Evolutionary conservation across 1,140 invertebrate genomes (phyloP).

Genomic region (Drosophila kohkoa): DNA sequence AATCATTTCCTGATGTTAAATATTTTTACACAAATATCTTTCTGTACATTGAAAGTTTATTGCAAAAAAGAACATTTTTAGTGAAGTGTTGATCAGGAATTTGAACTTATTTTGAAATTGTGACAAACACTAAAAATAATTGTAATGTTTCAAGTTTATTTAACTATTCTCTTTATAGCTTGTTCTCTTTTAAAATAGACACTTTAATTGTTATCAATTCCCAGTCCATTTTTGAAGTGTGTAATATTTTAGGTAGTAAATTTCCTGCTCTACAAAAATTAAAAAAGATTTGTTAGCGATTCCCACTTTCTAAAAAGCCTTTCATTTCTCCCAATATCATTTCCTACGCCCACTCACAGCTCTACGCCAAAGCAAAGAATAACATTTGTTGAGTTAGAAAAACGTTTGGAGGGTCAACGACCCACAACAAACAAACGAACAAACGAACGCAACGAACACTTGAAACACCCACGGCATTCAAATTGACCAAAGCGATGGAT

Average conservation of each 20-base stretch:
- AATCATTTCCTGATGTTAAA: no score
- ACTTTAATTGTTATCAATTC: no score
- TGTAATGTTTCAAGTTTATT: no score
- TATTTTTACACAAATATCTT: no score
- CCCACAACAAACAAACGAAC: conserved; percentile 10
- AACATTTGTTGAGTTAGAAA: conserved; percentile 30
- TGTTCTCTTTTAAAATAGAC: no score
- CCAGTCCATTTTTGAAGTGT: not conserved
- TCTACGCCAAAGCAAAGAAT: not conserved
- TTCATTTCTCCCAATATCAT: not conserved
- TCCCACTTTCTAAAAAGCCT: conserved; percentile 12
- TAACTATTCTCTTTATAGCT: no score
- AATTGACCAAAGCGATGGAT: conserved; percentile 63
- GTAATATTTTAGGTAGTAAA: not conserved
- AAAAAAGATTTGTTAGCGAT: not conserved
- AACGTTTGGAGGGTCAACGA: conserved; percentile 35
- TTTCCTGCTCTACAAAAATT: not conserved
- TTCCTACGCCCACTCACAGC: conserved; percentile 20
- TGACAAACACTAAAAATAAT: no score
- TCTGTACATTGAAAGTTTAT: no score
- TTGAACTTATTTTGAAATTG: no score
- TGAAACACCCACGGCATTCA: conserved; percentile 63
- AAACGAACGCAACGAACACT: not conserved
- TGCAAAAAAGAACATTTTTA: no score
- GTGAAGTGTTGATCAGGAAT: no score